Conservation (phyloP, 2,113 vertebrate genomes). For the Herpetotheres cachinnans region DNA sequence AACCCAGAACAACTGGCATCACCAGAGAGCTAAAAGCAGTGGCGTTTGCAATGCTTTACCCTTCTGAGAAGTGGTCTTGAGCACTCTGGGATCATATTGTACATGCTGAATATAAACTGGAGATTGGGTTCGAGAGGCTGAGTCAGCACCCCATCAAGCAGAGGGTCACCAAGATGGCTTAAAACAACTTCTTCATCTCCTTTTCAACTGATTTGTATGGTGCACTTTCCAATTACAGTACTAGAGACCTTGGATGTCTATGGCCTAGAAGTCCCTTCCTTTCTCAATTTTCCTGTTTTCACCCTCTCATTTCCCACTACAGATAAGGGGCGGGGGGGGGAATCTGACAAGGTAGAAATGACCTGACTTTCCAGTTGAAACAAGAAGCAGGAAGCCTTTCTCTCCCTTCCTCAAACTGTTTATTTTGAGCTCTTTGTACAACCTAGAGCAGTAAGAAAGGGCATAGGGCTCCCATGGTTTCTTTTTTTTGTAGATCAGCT, state of each 20-base stretch:
- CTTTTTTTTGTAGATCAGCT: neutral
- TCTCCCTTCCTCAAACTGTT: neutral
- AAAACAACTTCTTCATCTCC: neutral
- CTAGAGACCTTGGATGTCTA: neutral
- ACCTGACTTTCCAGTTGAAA: neutral
- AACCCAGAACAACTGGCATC: neutral
- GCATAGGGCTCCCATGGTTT: fast-evolving
- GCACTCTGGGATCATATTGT: fast-evolving
- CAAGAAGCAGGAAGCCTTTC: neutral
- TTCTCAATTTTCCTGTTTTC: neutral
- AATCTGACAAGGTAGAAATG: neutral
- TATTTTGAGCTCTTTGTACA: neutral
- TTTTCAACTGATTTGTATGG: neutral
- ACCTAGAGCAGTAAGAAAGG: neutral
- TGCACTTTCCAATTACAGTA: neutral
- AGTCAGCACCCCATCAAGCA: fast-evolving
- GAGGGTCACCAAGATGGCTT: neutral
- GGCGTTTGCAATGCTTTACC: neutral
- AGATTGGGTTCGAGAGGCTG: neutral
- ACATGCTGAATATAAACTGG: fast-evolving
- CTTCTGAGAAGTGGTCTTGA: neutral
- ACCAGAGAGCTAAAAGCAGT: neutral
- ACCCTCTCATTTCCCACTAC: neutral
- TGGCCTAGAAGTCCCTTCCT: neutral
- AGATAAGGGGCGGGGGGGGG: neutral